Evolutionary conservation across 2,888 invertebrate genomes (phyloP).

Genomic region (Ichneumon xanthorius): DNA sequence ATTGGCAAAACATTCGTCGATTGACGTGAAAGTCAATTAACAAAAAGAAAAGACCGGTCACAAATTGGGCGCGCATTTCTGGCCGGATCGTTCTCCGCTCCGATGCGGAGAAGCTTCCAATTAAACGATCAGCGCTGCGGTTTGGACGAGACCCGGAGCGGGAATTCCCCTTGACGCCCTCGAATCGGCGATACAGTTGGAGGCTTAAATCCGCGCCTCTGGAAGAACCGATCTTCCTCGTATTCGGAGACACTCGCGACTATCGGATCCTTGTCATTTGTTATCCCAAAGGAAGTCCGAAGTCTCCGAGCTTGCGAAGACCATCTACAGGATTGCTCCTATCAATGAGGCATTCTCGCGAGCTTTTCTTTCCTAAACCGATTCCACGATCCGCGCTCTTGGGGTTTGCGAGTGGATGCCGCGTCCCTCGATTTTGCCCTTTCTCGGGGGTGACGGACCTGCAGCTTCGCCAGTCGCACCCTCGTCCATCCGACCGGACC

Average conservation of each 20-base stretch:
- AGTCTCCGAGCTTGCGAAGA: too few relatives aligned
- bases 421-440: not conserved
- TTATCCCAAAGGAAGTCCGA: too few relatives aligned
- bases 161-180: not conserved
- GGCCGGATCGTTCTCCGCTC: not conserved
- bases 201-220: not conserved
- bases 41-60: too few relatives aligned
- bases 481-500: conserved; percentile 53
- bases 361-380: not conserved
- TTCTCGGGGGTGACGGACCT: not conserved
- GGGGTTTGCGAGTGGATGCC: not conserved
- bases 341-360: not conserved
- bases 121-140: not conserved
- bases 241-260: not conserved
- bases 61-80: too few relatives aligned
- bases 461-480: conserved; percentile 49
- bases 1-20: too few relatives aligned
- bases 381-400: not conserved
- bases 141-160: not conserved
- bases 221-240: not conserved
- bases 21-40: too few relatives aligned
- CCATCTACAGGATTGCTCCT: not conserved
- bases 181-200: not conserved
- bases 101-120: not conserved
- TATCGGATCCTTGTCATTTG: not conserved